These are phyloP conservation scores for Drosophila miranda DNA, from an alignment of 1,140 invertebrate genomes.

Conservation along the genomic window DNA sequence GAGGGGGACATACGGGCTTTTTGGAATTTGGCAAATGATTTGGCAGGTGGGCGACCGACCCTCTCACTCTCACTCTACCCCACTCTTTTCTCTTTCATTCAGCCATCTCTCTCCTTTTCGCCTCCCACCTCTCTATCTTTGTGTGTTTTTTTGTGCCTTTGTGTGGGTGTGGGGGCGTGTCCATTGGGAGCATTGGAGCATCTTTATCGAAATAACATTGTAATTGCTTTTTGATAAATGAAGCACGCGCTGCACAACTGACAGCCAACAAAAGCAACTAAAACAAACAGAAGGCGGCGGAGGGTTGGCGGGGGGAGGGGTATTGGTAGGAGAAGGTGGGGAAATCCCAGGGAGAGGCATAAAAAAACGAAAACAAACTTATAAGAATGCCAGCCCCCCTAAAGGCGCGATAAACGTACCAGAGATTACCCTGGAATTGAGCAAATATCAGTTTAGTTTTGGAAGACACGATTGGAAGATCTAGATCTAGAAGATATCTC, in stretches of 20 bases:
- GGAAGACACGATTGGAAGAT: too few species aligned
- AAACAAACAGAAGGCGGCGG: conserved; percentile 31
- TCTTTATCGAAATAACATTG: conserved; percentile 73
- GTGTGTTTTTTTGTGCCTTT: not conserved
- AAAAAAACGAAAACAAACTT: too few species aligned
- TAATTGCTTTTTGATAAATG: conserved; percentile 80
- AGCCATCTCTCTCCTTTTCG: not conserved
- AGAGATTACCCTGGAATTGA: too few species aligned
- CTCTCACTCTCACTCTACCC: not conserved
- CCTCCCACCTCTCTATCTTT: not conserved
- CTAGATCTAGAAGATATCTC: too few species aligned
- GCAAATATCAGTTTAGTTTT: too few species aligned
- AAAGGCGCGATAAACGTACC: too few species aligned
- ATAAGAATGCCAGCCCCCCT: too few species aligned
- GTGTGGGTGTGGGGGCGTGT: conserved; percentile 32
- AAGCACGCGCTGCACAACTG: conserved; percentile 77
- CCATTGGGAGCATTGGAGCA: conserved; percentile 55
- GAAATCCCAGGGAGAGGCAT: conserved; percentile 1
- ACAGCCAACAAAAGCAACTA: conserved; percentile 55
- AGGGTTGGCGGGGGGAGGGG: too few species aligned
- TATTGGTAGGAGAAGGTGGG: not conserved
- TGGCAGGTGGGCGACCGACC: conserved; percentile 48
- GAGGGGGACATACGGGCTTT: not conserved
- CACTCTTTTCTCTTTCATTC: conserved; percentile 14
- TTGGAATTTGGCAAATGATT: conserved; percentile 46